Evolutionary conservation across 2,797 vertebrate species (phyloP).

Genomic region (Sphaeramia orbicularis): DNA sequence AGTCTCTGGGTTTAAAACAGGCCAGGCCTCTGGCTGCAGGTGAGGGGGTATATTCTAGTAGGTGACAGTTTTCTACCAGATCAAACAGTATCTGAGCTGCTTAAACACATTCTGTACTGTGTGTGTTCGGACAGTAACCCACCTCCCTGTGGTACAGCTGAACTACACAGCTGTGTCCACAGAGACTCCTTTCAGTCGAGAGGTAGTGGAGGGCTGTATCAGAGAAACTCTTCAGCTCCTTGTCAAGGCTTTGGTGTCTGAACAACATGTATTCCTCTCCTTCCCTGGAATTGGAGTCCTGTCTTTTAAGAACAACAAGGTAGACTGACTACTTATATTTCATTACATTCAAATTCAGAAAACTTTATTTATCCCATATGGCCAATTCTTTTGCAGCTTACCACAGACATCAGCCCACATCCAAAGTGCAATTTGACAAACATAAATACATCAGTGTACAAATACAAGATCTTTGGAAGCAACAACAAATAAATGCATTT

Average conservation of each 20-base stretch:
- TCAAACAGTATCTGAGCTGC: too few species aligned
- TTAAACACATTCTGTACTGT: background rate
- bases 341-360: too few species aligned
- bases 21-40: conserved; percentile 80
- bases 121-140: conserved; percentile 71
- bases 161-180: conserved; percentile 85
- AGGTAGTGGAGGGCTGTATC: conserved; percentile 84
- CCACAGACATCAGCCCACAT: too few species aligned
- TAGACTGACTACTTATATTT: too few species aligned
- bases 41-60: conserved; percentile 57
- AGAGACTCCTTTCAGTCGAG: conserved; percentile 80
- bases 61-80: too few species aligned
- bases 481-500: too few species aligned
- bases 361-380: too few species aligned
- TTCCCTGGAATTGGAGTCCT: conserved; percentile 87
- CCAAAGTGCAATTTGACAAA: too few species aligned
- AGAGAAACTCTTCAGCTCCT: conserved; percentile 84
- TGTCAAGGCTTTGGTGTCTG: conserved; percentile 76
- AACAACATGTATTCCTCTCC: conserved; percentile 75
- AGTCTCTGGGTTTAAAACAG: conserved; percentile 81
- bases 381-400: too few species aligned
- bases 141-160: conserved; percentile 85
- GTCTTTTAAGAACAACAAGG: conserved; percentile 79
- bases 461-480: too few species aligned
- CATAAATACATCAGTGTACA: too few species aligned